These are phyloP conservation scores for Xiphorhynchus erythropygius DNA, from an alignment of 2,797 vertebrate species.

Conservation along the genomic window DNA sequence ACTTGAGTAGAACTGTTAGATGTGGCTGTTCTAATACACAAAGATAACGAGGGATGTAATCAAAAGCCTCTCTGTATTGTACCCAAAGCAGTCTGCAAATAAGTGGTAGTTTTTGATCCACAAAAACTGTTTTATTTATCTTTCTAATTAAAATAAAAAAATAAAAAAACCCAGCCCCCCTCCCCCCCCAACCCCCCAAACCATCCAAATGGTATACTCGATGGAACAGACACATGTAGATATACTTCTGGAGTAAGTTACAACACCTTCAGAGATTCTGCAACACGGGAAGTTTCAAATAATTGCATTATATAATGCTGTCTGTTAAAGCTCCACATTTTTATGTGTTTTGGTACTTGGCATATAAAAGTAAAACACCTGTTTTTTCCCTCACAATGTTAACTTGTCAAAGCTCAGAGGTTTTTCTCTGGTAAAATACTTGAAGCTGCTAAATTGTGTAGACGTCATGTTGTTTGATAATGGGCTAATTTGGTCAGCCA, in stretches of 20 bases:
- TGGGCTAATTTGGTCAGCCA: background rate
- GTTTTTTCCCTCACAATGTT: background rate
- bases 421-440: background rate
- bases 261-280: background rate
- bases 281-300: background rate
- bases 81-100: background rate
- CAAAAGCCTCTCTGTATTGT: background rate
- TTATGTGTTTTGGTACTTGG: fast-evolving
- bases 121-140: background rate
- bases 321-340: background rate
- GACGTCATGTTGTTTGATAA: background rate
- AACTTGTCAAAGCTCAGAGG: background rate
- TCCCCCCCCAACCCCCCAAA: background rate
- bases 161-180: background rate
- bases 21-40: background rate
- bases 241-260: background rate
- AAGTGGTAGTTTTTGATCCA: background rate
- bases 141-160: background rate
- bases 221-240: background rate
- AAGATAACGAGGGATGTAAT: background rate
- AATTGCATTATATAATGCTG: background rate
- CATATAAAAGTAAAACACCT: background rate
- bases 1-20: background rate
- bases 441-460: background rate
- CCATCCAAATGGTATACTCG: background rate